Evolutionary conservation across 2,797 vertebrate species (phyloP).

Genomic region (Myotis findleyi): DNA sequence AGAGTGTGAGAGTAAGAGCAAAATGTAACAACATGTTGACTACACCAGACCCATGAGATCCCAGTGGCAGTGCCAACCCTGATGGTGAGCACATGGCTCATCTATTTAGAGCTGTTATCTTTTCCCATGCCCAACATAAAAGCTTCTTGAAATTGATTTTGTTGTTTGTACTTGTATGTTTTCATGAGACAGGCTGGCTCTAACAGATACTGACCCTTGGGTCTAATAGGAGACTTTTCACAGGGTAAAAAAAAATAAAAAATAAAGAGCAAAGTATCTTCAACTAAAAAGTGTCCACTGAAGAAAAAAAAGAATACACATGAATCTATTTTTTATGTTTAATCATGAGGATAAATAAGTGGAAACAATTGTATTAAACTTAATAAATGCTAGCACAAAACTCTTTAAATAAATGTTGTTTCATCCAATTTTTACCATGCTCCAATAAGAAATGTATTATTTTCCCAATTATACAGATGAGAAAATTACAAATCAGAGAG

Average conservation of each 20-base stretch:
- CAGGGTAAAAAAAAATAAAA: neutral
- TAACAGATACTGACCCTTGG: neutral
- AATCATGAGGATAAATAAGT: conserved; percentile 28
- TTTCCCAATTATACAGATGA: neutral
- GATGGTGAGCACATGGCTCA: neutral
- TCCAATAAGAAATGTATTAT: neutral
- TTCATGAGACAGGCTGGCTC: neutral
- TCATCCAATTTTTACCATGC: neutral
- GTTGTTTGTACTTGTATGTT: neutral
- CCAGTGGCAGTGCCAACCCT: neutral
- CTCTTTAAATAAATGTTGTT: neutral
- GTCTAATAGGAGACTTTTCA: neutral
- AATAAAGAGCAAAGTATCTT: neutral
- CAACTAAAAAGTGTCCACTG: neutral
- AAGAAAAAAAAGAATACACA: neutral
- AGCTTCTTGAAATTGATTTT: neutral
- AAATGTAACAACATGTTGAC: neutral
- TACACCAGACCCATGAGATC: neutral
- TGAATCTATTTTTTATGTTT: neutral
- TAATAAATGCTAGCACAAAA: conserved; percentile 1
- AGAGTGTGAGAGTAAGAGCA: neutral
- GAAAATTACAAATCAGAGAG: neutral
- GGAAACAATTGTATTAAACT: neutral
- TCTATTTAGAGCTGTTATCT: neutral
- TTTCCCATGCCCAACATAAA: neutral